phyloP scores from a whole-genome alignment of 2,797 vertebrate genomes.

The Rallus crepitans region DNA sequence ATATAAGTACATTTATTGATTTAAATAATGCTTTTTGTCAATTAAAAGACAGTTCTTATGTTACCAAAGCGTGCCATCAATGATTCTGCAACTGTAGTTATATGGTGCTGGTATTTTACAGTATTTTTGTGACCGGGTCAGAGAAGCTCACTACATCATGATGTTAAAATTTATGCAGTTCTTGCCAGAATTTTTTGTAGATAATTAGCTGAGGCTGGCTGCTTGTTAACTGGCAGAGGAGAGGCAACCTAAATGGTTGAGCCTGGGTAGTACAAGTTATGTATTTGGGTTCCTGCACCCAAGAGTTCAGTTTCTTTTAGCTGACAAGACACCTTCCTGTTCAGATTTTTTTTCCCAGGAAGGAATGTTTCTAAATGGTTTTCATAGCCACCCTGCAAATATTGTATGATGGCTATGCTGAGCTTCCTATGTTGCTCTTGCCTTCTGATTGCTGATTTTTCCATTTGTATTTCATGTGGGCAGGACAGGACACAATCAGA shows the following conservation, averaged over 20 bases:
- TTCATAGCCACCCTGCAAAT: neutral
- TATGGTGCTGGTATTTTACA: neutral
- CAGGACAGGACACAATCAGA: neutral
- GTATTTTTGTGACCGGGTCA: neutral
- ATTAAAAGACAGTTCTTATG: conserved; percentile 18
- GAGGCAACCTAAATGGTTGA: neutral
- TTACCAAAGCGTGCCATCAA: neutral
- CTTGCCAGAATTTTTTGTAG: conserved; percentile 16
- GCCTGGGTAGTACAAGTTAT: neutral
- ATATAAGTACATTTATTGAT: conserved; percentile 37
- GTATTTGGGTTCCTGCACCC: accelerated
- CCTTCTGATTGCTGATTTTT: neutral
- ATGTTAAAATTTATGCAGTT: conserved; percentile 14
- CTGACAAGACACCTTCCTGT: neutral
- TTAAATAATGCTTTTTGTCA: conserved; percentile 39
- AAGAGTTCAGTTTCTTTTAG: neutral
- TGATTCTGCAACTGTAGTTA: neutral
- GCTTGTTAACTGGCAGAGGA: neutral
- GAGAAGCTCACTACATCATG: neutral
- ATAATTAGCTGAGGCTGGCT: neutral
- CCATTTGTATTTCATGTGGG: neutral
- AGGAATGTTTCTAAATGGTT: neutral
- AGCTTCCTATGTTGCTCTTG: neutral
- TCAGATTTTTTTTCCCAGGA: neutral
- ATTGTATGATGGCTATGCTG: neutral